These are phyloP conservation scores for Thaumatotibia leucotreta DNA, from an alignment of 1,140 invertebrate species.

Conservation along the genomic window DNA sequence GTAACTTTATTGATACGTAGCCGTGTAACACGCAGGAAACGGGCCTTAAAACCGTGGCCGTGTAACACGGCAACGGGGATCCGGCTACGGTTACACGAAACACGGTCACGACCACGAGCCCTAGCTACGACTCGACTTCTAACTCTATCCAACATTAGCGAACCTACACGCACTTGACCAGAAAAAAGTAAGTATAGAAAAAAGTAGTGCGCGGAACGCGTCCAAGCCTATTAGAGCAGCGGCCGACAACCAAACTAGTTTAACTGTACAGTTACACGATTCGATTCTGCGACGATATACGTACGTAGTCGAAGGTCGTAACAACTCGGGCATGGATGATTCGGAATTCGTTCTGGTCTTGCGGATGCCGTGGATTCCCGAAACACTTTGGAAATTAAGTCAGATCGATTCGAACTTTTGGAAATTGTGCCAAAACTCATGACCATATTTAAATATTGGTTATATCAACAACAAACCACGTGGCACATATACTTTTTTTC, in stretches of 20 bases:
- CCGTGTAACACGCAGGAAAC: too few relatives aligned
- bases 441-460: too few relatives aligned
- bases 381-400: not conserved
- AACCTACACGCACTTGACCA: slow-evolving; percentile 33
- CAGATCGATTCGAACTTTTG: too few relatives aligned
- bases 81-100: too few relatives aligned
- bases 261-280: slow-evolving; percentile 59
- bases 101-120: not conserved
- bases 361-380: not conserved
- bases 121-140: not conserved
- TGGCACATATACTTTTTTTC: too few relatives aligned
- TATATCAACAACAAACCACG: too few relatives aligned
- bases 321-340: slow-evolving; percentile 57
- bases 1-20: too few relatives aligned
- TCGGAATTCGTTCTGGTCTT: slow-evolving; percentile 47
- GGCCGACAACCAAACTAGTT: slow-evolving; percentile 63
- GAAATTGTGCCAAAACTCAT: too few relatives aligned
- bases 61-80: too few relatives aligned
- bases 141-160: not conserved
- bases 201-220: slow-evolving; percentile 52
- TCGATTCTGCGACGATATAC: slow-evolving; percentile 62
- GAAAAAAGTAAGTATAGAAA: slow-evolving; percentile 62
- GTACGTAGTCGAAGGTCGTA: slow-evolving; percentile 63
- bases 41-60: too few relatives aligned
- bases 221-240: slow-evolving; percentile 63